Base-by-base conservation (phyloP, 2,797 vertebrate genomes). In the Enteromius thamalakanensis region DNA sequence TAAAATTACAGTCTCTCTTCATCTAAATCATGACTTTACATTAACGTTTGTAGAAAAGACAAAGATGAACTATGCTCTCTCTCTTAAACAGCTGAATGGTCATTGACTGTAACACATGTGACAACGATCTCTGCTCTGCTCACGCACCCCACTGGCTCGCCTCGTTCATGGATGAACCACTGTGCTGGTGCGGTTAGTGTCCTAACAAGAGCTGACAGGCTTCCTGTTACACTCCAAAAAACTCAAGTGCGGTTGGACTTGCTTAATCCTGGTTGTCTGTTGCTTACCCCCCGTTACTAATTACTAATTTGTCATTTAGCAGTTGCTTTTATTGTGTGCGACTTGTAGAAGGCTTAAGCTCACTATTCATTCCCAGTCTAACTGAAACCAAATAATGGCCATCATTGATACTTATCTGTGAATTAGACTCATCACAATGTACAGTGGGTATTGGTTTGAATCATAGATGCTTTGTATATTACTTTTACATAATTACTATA, bases 261-360 rank as follows among this genome's bases (percentile, higher is more conserved):
- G 64, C 75, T 84, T 81, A 32, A 81, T 82, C 19, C 75, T 69
- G 75, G 11, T 53, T 45, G 26, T 40, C 49, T 81, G n/a, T 64
- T 79, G n/a, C 42, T 40, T 53, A 45, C 12, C 19, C 49, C 45
- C 26, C 10, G 3, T 72, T 40, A 70, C 45, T 65, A 64, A 82
- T 75, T 87, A 69, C 29, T 19, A 87, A 89, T 89, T 87, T 85
- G 37, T 34, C 23, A 37, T 17, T 58, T 42, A 62, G 34, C 80
- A 64, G 47, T 53, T 76, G 47, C n/a, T 67, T 76, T 82, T 58
- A 55, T 60, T 8, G 47, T 69, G 11, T 53, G 17, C 0, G 23
- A 47, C 49, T 14, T 76, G 32, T 19, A 17, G 29, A 19, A 32
- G 21, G 19, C 15, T 21, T 15, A 62, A 6, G 17, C 3, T n/a